phyloP scores from a whole-genome alignment of 2,797 vertebrate genomes.

The Syngnathus acus region DNA sequence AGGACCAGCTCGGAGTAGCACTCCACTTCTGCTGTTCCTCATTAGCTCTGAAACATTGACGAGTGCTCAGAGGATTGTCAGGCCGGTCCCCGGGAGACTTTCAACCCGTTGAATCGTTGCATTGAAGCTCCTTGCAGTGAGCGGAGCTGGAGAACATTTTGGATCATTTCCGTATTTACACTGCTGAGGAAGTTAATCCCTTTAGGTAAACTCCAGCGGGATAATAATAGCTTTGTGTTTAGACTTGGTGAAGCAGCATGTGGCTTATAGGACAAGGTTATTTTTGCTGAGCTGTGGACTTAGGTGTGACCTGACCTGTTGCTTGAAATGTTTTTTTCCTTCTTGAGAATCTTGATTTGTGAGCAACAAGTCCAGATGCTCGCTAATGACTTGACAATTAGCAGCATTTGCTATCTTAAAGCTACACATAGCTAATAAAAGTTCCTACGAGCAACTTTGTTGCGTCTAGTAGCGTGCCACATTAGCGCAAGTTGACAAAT shows the following conservation, averaged over 20 bases:
- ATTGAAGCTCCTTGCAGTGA: not conserved
- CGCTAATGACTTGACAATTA: no score
- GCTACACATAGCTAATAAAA: no score
- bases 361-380: no score
- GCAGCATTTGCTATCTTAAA: not conserved
- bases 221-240: not conserved
- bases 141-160: not conserved
- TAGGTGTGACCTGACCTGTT: not conserved
- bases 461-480: not conserved
- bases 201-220: not conserved
- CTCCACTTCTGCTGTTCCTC: slow-evolving; percentile 42
- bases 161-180: slow-evolving; percentile 10
- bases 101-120: slow-evolving; percentile 29
- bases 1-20: slow-evolving; percentile 24
- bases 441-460: not conserved
- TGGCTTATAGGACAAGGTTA: not conserved
- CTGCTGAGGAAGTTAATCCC: slow-evolving; percentile 1
- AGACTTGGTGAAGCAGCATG: not conserved
- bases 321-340: not conserved
- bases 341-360: not conserved
- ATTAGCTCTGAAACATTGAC: slow-evolving; percentile 41
- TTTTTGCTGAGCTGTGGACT: not conserved
- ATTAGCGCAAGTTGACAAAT: not conserved
- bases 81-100: slow-evolving; percentile 41
- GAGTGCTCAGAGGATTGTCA: slow-evolving; percentile 40